phyloP scores from a whole-genome alignment of 2,797 vertebrate genomes.

The Hirundo rustica region DNA sequence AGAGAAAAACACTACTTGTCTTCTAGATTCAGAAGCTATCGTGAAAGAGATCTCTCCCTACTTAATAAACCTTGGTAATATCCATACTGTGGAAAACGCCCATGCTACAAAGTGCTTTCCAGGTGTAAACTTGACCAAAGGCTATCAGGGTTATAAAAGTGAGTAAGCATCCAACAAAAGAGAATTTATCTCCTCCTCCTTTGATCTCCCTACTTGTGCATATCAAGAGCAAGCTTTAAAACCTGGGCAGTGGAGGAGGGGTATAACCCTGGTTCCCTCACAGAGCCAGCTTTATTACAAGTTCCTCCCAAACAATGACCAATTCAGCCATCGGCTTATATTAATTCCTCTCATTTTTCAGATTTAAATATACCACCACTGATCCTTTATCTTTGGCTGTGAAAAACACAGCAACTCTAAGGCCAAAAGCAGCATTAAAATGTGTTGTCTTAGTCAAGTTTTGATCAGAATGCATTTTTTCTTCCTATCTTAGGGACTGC shows the following conservation, averaged over 20 bases:
- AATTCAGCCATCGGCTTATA: neutral
- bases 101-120: neutral
- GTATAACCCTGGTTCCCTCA: neutral
- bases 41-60: neutral
- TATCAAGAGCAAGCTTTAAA: neutral
- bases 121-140: neutral
- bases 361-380: neutral
- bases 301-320: neutral
- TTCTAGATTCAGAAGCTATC: neutral
- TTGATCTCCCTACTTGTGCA: neutral
- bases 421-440: neutral
- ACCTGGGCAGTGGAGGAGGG: neutral
- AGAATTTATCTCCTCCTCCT: neutral
- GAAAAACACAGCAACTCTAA: neutral
- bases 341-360: slow-evolving; percentile 27
- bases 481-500: neutral
- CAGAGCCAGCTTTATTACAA: neutral
- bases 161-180: neutral
- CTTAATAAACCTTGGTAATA: neutral
- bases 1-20: neutral
- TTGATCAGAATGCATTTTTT: neutral
- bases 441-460: neutral
- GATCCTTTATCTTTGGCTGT: neutral
- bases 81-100: neutral
- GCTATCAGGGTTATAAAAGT: neutral